Base-by-base conservation (phyloP, 2,888 invertebrate genomes). In the Drosophila subsilvestris region DNA sequence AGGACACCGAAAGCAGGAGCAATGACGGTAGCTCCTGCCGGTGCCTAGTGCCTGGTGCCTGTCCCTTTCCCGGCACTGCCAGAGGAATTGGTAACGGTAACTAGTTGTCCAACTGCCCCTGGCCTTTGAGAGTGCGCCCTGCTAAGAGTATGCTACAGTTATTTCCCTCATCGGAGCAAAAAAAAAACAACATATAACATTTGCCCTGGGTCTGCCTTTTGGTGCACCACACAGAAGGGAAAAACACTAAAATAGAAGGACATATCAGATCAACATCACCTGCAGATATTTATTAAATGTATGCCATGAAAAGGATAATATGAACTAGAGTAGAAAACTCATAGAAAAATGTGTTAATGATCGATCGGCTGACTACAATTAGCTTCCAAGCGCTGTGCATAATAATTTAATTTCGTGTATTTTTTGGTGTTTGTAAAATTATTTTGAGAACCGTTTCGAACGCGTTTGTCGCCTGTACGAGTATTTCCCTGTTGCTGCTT, bases 101-200 rank as follows among this genome's bases (percentile, higher is more conserved):
- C 67, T 67, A 65, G 62, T 74, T 44, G 54, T 63, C 68, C 66
- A 71, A 73, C 66, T 81, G 88, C 85, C 86, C 82, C 69, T 87
- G 88, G 82, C 85, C 79, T 87, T 74, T 87, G 61, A 63, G 72
- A 71, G 68, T 72, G 72, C 57, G 43, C 59, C 37, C 57, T 37
- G 68, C 50, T 7, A 32, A 82, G 85, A 87, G 82, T 81, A 85
- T 81, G 82, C 77, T 87, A 85, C 86, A 82, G 87, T 87, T 87
- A 87, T 85, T 87, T 78, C 75, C 37, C 2, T 37, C 86, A 85
- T 87, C 82, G 70, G 63, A 74, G 72, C 50, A 65, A 48, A 29
- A 63, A 53, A 63, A 27, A 27, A 27, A 27, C 9, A 27, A 27
- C 9, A 37, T 37, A 7, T 2, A 6, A 37, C 14, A 7, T 6